Evolutionary conservation across 2,113 vertebrate species (phyloP), one percentile per base, ranked within the genome.

Genomic region (Dunckerocampus dactyliophorus): DNA sequence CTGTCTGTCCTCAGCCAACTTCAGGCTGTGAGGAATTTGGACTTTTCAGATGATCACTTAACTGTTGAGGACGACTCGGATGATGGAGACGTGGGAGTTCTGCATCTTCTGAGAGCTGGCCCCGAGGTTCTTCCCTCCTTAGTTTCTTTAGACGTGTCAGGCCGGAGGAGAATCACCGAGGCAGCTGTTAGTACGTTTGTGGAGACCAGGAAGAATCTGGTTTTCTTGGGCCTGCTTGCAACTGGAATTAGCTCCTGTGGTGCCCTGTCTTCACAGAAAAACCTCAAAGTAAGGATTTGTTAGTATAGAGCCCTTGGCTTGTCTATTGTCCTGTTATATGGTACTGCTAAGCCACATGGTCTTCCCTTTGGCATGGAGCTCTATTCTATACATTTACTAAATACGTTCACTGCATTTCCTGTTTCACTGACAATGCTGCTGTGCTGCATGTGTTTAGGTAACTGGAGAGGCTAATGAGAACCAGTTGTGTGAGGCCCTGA

Each of bases 31-130:
- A 93, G 91, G 68, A 94, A 98, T 70, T 89, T 99, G 61, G 97
- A 99, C 82, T 94, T 98, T 82, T 99, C 96, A 0, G 93, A 95
- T 43, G 93, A 97, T 83, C 95, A 92, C 70, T 92, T 95, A 48
- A 90, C 92, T 34, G 43, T n/a, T 1, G 73, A 68, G 8, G 75
- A 69, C 58, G 49, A 65, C 3, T 69, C 73, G 8, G 68, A 21
- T n/a, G 83, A 83, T 2, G 72, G 63, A 20, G 82, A 88, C 14
- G 91, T 94, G 71, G 91, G 92, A 76, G 92, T 93, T 56, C 87
- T 88, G 63, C 93, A 92, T 58, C 91, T 99, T 31, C 77, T 99
- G 61, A 93, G 94, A 74, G 93, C 91, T 47, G 74, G 72, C 68
- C 91, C 91, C 1, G 89, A 91, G 47, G 89, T 95, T 64, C 88